phyloP scores from a whole-genome alignment of 2,888 invertebrate genomes.

The Drosophila histrio region DNA sequence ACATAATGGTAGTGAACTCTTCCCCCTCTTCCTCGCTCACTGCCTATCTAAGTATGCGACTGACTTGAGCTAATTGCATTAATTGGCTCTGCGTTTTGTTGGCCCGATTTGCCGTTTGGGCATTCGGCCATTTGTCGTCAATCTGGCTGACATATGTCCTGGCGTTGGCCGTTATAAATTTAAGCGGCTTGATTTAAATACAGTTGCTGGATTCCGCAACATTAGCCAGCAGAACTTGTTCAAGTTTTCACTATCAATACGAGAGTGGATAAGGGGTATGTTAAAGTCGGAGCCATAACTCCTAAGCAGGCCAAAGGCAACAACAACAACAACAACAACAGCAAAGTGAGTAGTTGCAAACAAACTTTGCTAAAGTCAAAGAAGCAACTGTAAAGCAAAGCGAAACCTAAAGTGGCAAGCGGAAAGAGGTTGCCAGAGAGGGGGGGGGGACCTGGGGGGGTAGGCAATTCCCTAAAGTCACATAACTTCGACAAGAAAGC shows the following conservation, averaged over 20 bases:
- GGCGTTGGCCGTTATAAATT: slow-evolving; percentile 4
- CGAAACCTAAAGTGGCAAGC: slow-evolving; percentile 56
- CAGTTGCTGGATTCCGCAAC: slow-evolving; percentile 58
- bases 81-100: slow-evolving; percentile 32
- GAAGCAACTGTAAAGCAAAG: slow-evolving; percentile 58
- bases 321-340: slow-evolving; percentile 10
- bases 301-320: slow-evolving; percentile 34
- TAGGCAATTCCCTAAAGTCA: slow-evolving; percentile 74
- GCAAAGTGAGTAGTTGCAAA: slow-evolving; percentile 52
- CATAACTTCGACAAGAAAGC: slow-evolving; percentile 66
- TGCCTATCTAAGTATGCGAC: not conserved
- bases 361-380: slow-evolving; percentile 76
- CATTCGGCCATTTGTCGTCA: slow-evolving; percentile 7
- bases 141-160: not conserved
- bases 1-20: slow-evolving; percentile 23
- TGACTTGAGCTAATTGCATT: slow-evolving; percentile 59
- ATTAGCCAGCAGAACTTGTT: slow-evolving; percentile 68
- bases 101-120: slow-evolving; percentile 8
- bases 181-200: slow-evolving; percentile 33
- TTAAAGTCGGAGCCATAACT: slow-evolving; percentile 55
- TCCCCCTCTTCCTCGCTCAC: not conserved
- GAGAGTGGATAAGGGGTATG: slow-evolving; percentile 6
- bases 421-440: slow-evolving; percentile 8
- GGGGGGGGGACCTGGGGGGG: slow-evolving; percentile 2
- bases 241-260: slow-evolving; percentile 70